These are phyloP conservation scores for Paramuricea clavata DNA, from an alignment of 92 coral and sea anemone genomes.

Conservation along the genomic window DNA sequence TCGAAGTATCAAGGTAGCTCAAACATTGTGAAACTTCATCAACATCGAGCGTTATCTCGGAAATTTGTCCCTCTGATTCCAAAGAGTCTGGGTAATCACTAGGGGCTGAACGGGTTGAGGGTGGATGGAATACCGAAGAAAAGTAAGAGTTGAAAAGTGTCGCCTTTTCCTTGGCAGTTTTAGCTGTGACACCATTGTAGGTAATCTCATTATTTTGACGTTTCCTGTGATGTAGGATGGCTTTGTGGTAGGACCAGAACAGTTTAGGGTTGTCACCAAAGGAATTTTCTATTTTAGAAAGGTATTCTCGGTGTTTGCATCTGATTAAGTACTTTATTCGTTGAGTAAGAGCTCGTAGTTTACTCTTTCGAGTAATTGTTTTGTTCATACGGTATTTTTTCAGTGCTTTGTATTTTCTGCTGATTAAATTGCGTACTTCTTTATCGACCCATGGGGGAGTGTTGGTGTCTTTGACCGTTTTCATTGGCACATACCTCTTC, in stretches of 20 bases:
- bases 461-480: conserved; percentile 19
- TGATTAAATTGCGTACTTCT: conserved; percentile 46
- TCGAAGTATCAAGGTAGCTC: no score
- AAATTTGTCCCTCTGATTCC: no score
- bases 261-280: conserved; percentile 1
- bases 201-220: neutral
- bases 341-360: conserved; percentile 53
- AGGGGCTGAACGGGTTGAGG: no score
- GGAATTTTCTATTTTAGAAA: neutral
- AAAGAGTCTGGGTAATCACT: no score
- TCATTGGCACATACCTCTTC: conserved; percentile 56
- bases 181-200: no score
- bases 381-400: conserved; percentile 15
- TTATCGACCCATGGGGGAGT: conserved; percentile 75
- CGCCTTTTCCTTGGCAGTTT: no score
- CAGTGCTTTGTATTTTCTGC: conserved; percentile 16
- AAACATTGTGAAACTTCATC: no score
- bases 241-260: neutral
- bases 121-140: no score
- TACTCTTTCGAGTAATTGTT: conserved; percentile 62
- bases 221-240: neutral
- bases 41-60: no score
- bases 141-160: no score
- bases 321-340: neutral
- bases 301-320: conserved; percentile 52